A percentile compares a stretch with the other conserved stretches of the same genome.
Evolutionary conservation across 2,888 invertebrate species (phyloP).

Genomic region (Trichopoda pennipes): DNA sequence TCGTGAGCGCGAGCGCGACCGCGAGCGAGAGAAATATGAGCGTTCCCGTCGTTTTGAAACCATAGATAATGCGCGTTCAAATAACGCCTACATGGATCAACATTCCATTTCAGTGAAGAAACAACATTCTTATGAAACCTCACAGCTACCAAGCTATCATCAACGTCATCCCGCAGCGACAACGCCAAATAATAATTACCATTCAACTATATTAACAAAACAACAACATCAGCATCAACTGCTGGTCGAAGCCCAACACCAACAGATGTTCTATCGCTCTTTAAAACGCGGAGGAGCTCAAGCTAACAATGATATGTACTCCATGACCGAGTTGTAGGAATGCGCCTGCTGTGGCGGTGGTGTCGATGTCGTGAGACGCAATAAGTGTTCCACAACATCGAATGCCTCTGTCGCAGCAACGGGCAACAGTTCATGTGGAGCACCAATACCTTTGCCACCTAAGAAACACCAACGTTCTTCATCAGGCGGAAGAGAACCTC

Average conservation of each 20-base stretch:
- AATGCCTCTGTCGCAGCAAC: conserved; percentile 74
- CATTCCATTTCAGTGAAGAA: conserved; percentile 73
- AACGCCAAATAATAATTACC: conserved; percentile 71
- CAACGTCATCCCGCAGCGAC: conserved; percentile 71
- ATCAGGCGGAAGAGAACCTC: conserved; percentile 67
- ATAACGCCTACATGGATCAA: conserved; percentile 76
- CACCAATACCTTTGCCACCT: conserved; percentile 72
- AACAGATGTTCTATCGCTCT: conserved; percentile 80
- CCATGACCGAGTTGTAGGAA: conserved; percentile 87
- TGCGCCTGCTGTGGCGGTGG: conserved; percentile 82
- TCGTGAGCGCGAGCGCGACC: conserved; percentile 62
- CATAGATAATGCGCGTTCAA: conserved; percentile 76
- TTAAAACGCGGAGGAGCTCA: conserved; percentile 80
- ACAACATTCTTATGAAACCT: conserved; percentile 77
- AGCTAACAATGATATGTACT: conserved; percentile 85
- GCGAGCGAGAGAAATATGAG: conserved; percentile 71
- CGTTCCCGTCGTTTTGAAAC: conserved; percentile 77
- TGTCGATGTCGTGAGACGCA: conserved; percentile 80
- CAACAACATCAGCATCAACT: conserved; percentile 73
- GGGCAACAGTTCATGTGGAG: conserved; percentile 71
- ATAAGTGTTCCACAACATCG: conserved; percentile 72
- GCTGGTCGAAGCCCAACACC: conserved; percentile 73
- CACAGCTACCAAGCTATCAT: conserved; percentile 76
- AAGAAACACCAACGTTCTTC: conserved; percentile 73
- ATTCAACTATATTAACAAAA: conserved; percentile 72